Evolutionary conservation across 2,888 invertebrate genomes (phyloP), one percentile per base, ranked within the genome.

Genomic region (Norana najaformis): DNA sequence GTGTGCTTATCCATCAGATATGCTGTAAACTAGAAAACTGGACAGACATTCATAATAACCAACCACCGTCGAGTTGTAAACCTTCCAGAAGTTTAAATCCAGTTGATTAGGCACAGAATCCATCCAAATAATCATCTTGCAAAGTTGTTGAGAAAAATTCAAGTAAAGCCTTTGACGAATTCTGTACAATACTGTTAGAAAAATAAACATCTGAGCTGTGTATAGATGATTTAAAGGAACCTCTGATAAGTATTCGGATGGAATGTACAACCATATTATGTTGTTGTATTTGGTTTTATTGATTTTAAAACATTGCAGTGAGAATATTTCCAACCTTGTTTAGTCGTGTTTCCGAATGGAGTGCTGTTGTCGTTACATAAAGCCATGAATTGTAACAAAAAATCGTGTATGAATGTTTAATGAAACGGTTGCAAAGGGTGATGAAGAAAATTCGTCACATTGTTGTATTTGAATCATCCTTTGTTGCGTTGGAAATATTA

Each of bases 361-460:
- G 69, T n/a, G 69, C n/a, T 8, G 13, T 69, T n/a, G 69, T 69
- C 69, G n/a, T 69, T 69, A 69, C 69, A 13, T 69, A 16, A n/a
- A 30, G 69, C 8, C 69, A 5, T 69, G 69, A 69, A 69, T n/a
- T n/a, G 69, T 69, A 69, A 69, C n/a, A 69, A 47, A 39, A 47
- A n/a, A 69, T 69, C n/a, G 69, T 30, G 69, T n/a, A 69, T 69
- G 69, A 69, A 69, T 69, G 30, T 69, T 69, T 69, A 69, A 69
- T 69, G 69, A 69, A 69, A 69, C n/a, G 69, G 69, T n/a, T 69
- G 69, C 30, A n/a, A 69, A n/a, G 69, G 69, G 69, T 69, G 69
- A 69, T 69, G 69, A 69, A 69, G 69, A 69, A 53, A 69, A 69
- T 69, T 69, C 69, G 69, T 69, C 69, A n/a, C 69, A 69, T 69